Evolutionary conservation across 2,888 invertebrate genomes (phyloP).

Genomic region (Heteromurus nitidus): DNA sequence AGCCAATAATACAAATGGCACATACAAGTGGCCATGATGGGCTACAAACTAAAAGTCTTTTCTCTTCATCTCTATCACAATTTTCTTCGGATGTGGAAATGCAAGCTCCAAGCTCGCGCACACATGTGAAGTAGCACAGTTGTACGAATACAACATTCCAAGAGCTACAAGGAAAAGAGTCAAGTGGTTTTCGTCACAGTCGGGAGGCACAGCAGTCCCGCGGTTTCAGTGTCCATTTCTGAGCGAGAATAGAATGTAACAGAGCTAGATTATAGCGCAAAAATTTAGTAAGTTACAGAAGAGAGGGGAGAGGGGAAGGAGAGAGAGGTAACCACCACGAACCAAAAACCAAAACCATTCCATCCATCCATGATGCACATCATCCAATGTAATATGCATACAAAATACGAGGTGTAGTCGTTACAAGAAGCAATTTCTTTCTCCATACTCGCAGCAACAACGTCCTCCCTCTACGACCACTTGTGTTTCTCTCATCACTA

Average conservation of each 20-base stretch:
- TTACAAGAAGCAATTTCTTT: conserved; percentile 52
- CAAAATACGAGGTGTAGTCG: conserved; percentile 49
- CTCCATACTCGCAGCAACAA: conserved; percentile 26
- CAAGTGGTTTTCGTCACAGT: conserved; percentile 64
- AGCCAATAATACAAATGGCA: conserved; percentile 16
- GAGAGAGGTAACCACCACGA: conserved; percentile 24
- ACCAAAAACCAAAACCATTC: conserved; percentile 52
- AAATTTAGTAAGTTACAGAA: conserved; percentile 25
- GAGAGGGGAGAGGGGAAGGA: conserved; percentile 26
- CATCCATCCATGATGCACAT: conserved; percentile 52
- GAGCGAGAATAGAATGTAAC: conserved; percentile 53
- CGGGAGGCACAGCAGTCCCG: conserved; percentile 61
- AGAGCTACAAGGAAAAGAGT: conserved; percentile 30
- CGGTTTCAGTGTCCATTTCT: conserved; percentile 62
- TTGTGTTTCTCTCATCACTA: conserved; percentile 29
- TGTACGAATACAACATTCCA: no score
- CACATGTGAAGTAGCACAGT: conserved; percentile 5
- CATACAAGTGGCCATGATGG: background rate
- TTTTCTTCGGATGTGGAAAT: conserved; percentile 2
- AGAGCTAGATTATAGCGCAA: conserved; percentile 33
- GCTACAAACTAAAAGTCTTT: background rate
- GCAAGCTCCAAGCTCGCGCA: background rate
- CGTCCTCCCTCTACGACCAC: conserved; percentile 45
- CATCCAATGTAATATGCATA: conserved; percentile 58
- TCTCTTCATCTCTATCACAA: conserved; percentile 36